These are phyloP conservation scores for Xanthia togata DNA, from an alignment of 2,888 invertebrate species.

Conservation along the genomic window DNA sequence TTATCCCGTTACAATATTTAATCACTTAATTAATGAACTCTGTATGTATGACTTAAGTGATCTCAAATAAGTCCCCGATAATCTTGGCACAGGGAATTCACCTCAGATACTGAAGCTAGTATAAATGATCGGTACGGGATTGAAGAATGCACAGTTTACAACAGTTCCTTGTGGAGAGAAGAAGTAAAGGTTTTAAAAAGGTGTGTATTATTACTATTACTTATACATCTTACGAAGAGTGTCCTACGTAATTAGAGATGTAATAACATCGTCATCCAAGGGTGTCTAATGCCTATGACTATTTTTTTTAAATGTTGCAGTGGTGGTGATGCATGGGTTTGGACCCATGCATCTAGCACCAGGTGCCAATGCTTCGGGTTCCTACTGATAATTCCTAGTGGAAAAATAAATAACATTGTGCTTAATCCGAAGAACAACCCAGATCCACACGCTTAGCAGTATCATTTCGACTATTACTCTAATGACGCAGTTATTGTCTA, in stretches of 20 bases:
- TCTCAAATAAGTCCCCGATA: slow-evolving; percentile 31
- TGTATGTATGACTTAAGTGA: neutral
- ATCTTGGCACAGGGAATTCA: slow-evolving; percentile 45
- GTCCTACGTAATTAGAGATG: neutral
- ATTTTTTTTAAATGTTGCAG: neutral
- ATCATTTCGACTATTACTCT: no score
- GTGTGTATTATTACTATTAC: slow-evolving; percentile 9
- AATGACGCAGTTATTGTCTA: no score
- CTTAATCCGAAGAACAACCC: no score
- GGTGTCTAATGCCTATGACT: neutral
- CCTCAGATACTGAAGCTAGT: slow-evolving; percentile 28
- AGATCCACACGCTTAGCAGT: no score
- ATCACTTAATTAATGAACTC: neutral
- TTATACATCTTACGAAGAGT: neutral
- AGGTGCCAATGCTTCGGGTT: neutral
- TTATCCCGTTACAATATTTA: neutral
- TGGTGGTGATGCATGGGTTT: neutral
- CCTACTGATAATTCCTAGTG: neutral
- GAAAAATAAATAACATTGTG: no score
- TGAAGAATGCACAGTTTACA: slow-evolving; percentile 32
- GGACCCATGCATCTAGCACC: neutral
- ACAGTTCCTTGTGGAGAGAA: slow-evolving; percentile 22
- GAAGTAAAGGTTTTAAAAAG: slow-evolving; percentile 18
- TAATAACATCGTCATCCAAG: neutral
- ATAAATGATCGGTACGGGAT: slow-evolving; percentile 28